Conservation (phyloP, 2,888 invertebrate species). For the Polymixis flavicincta region DNA sequence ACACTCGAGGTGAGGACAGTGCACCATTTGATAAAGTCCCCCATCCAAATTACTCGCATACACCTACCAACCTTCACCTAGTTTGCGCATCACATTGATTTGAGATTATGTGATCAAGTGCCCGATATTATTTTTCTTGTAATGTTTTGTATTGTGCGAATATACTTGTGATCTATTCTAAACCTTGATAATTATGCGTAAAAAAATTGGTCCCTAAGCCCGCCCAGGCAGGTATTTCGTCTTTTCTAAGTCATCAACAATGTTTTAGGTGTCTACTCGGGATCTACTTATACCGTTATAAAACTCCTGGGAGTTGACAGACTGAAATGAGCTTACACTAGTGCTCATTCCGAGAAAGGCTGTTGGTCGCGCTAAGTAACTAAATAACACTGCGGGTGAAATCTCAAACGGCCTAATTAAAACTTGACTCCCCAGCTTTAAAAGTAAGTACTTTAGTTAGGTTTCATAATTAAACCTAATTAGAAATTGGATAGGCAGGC, state of each 20-base stretch:
- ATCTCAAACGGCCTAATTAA: constrained; percentile 32
- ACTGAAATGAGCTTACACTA: constrained; percentile 20
- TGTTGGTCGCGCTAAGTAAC: constrained; percentile 18
- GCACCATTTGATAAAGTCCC: constrained; percentile 56
- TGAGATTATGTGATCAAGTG: constrained; percentile 22
- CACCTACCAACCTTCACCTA: not conserved
- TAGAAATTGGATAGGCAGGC: constrained; percentile 8
- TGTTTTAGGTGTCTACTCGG: not conserved
- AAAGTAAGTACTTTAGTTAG: not conserved
- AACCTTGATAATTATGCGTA: not conserved
- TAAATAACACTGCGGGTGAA: constrained; percentile 24
- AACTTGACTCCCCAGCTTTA: constrained; percentile 20
- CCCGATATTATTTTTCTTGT: constrained; percentile 14
- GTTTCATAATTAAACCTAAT: constrained; percentile 25
- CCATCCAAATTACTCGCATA: constrained; percentile 32
- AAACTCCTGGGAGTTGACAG: constrained; percentile 26
- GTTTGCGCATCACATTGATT: constrained; percentile 10
- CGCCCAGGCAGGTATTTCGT: not conserved
- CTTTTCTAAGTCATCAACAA: not conserved
- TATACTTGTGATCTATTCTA: not conserved
- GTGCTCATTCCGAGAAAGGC: constrained; percentile 14
- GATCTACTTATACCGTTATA: not conserved
- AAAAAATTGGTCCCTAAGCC: not conserved
- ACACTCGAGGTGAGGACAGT: constrained; percentile 73
- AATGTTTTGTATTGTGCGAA: constrained; percentile 15